Percentiles rank a stretch among this genome's conserved stretches.
These are phyloP conservation scores for Drosophila dunni DNA, from an alignment of 1,140 invertebrate species.

Conservation along the genomic window DNA sequence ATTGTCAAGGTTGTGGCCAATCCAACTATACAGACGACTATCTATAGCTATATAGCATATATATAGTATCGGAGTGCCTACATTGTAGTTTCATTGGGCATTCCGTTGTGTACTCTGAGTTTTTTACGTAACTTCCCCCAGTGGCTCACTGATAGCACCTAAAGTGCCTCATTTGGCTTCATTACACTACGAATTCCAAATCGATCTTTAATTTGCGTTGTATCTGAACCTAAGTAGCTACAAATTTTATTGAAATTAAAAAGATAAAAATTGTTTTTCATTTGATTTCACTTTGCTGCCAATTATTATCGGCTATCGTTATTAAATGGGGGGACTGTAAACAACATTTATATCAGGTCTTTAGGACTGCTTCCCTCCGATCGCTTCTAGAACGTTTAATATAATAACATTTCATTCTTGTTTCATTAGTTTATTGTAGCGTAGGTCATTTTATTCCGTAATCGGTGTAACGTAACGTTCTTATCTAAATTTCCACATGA, in stretches of 20 bases:
- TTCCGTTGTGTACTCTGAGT: conserved; percentile 14
- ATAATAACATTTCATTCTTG: background rate
- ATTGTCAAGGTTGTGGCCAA: conserved; percentile 48
- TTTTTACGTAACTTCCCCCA: conserved; percentile 27
- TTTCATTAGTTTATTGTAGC: background rate
- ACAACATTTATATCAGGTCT: background rate
- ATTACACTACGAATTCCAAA: background rate
- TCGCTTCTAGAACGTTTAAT: background rate
- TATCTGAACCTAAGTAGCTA: background rate
- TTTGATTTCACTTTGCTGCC: background rate
- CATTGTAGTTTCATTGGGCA: background rate
- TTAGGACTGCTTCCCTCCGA: background rate
- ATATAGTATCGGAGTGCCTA: background rate
- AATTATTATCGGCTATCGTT: background rate
- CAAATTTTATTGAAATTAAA: background rate
- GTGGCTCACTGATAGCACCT: background rate
- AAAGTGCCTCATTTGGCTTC: no score
- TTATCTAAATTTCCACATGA: conserved; percentile 19
- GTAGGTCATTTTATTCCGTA: background rate
- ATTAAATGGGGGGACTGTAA: background rate
- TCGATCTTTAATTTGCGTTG: background rate
- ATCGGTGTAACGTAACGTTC: conserved; percentile 7
- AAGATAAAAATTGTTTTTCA: background rate
- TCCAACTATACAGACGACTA: conserved; percentile 20
- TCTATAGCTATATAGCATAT: conserved; percentile 1